These are phyloP conservation scores for Caenorhabditis latens DNA, from an alignment of 1,140 invertebrate genomes.

Conservation along the genomic window DNA sequence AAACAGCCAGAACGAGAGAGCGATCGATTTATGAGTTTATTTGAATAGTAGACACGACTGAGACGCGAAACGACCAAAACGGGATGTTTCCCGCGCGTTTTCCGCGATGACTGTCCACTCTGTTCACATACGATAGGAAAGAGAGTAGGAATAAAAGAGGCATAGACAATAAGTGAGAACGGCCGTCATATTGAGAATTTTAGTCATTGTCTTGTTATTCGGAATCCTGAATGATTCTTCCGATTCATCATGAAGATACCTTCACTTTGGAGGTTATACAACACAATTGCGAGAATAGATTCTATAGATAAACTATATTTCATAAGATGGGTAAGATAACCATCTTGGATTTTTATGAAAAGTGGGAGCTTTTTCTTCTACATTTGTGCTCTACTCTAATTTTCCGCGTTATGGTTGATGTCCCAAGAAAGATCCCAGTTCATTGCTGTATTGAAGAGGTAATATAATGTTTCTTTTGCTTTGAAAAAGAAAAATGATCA, in stretches of 20 bases:
- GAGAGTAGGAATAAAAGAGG: not conserved
- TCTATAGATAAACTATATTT: not conserved
- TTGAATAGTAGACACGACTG: slow-evolving; percentile 34
- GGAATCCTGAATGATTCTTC: not conserved
- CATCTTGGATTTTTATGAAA: not conserved
- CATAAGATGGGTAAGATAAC: not conserved
- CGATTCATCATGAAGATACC: slow-evolving; percentile 7
- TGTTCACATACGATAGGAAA: not conserved
- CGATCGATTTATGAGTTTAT: slow-evolving; percentile 42
- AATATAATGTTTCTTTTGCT: too few relatives aligned
- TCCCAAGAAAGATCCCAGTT: too few relatives aligned
- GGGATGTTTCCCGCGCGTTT: slow-evolving; percentile 45
- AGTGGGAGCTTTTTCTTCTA: not conserved
- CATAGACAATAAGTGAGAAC: slow-evolving; percentile 23
- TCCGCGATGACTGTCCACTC: slow-evolving; percentile 37
- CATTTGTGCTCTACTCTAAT: too few relatives aligned
- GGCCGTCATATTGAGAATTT: not conserved
- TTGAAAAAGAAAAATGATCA: too few relatives aligned
- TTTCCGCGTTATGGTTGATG: too few relatives aligned
- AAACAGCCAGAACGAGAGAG: not conserved
- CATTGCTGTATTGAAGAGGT: too few relatives aligned
- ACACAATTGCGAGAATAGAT: not conserved
- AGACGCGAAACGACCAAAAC: slow-evolving; percentile 29
- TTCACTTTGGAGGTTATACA: not conserved
- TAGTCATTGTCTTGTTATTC: slow-evolving; percentile 42